Evolutionary conservation across 1,140 invertebrate species (phyloP).

Genomic region (Copidosoma floridanum): DNA sequence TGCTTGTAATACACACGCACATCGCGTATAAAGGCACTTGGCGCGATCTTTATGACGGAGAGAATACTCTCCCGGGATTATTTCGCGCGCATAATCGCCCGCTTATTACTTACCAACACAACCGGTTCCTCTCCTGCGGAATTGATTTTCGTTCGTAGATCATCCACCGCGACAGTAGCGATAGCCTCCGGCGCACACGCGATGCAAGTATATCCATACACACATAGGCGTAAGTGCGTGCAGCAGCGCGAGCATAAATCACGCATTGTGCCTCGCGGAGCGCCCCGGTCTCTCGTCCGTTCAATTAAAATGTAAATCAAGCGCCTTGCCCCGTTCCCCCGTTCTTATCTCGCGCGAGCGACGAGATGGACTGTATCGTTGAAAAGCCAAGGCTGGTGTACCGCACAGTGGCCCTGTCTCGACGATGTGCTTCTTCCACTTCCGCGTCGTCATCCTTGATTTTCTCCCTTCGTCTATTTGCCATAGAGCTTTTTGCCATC

Average conservation of each 20-base stretch:
- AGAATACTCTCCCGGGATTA: too few relatives aligned
- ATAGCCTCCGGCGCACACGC: constrained; percentile 8
- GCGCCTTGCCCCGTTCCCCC: not conserved
- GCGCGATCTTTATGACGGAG: too few relatives aligned
- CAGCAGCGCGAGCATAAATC: constrained; percentile 44
- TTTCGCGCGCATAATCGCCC: not conserved
- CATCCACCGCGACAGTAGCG: constrained; percentile 31
- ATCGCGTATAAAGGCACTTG: too few relatives aligned
- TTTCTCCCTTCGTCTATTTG: too few relatives aligned
- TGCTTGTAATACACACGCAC: too few relatives aligned
- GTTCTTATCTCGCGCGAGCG: not conserved
- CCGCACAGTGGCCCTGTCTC: not conserved
- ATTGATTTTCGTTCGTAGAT: constrained; percentile 40
- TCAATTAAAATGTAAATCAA: constrained; percentile 53
- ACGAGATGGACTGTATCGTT: not conserved
- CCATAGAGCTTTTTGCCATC: too few relatives aligned
- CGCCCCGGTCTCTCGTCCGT: constrained; percentile 34
- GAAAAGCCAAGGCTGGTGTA: not conserved
- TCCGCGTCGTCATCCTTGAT: not conserved
- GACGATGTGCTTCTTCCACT: not conserved
- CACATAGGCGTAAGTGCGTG: too few relatives aligned
- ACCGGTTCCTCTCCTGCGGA: constrained; percentile 29
- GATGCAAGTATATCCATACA: not conserved
- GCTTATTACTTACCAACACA: too few relatives aligned
- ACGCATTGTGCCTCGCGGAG: constrained; percentile 20